Evolutionary conservation across 1,140 invertebrate genomes (phyloP).

Genomic region (Cylas formicarius): DNA sequence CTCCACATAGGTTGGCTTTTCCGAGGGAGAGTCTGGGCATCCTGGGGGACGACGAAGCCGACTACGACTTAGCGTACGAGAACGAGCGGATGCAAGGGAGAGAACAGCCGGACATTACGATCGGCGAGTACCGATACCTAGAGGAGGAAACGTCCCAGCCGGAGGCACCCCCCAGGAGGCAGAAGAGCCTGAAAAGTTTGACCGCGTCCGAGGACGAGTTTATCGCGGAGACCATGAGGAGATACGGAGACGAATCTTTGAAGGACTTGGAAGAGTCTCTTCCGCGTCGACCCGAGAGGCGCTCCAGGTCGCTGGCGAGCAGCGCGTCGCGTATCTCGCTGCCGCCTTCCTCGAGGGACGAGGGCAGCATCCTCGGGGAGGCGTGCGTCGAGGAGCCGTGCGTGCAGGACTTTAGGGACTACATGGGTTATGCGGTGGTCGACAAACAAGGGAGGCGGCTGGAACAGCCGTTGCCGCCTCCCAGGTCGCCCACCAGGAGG

Average conservation of each 20-base stretch:
- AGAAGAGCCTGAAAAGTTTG: conserved; percentile 35
- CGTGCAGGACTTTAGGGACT: conserved; percentile 40
- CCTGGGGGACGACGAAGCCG: conserved; percentile 21
- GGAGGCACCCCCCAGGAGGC: conserved; percentile 23
- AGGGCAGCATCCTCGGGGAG: conserved; percentile 9
- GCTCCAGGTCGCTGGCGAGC: conserved; percentile 11
- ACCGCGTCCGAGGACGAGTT: conserved; percentile 44
- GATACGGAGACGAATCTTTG: background rate
- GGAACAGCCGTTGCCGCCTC: conserved; percentile 49
- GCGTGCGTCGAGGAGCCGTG: conserved; percentile 37
- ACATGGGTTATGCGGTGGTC: conserved; percentile 59
- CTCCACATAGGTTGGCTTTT: conserved; percentile 13
- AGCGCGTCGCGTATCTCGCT: conserved; percentile 9
- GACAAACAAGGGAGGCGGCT: conserved; percentile 53
- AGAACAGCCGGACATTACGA: conserved; percentile 44
- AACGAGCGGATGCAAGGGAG: conserved; percentile 44
- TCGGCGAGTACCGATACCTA: conserved; percentile 22
- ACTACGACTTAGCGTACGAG: conserved; percentile 36
- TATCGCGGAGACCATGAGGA: conserved; percentile 40
- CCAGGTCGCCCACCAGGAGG: conserved; percentile 42
- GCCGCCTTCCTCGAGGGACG: conserved; percentile 7
- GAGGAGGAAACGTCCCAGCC: conserved; percentile 7
- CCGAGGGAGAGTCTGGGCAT: conserved; percentile 23
- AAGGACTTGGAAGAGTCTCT: background rate
- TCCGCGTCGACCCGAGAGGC: conserved; percentile 7